These are phyloP conservation scores for Lithophane semibrunnea DNA, from an alignment of 2,888 invertebrate genomes.

Conservation along the genomic window DNA sequence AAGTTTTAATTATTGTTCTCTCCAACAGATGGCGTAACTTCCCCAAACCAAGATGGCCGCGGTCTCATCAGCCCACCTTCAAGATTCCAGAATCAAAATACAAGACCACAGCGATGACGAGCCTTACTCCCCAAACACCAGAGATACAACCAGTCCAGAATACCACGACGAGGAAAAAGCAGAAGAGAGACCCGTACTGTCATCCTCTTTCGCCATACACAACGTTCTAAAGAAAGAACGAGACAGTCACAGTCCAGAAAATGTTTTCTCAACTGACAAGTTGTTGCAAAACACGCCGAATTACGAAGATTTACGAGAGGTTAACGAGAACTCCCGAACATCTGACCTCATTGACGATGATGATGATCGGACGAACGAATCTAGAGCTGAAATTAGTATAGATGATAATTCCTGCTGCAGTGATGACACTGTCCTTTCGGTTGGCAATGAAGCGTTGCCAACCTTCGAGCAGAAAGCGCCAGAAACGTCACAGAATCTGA, in stretches of 20 bases:
- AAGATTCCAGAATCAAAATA: conserved; percentile 83
- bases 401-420: conserved; percentile 92
- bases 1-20: conserved; percentile 29
- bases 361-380: conserved; percentile 72
- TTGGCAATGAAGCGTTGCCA: conserved; percentile 93
- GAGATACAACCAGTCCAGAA: conserved; percentile 85
- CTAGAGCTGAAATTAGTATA: conserved; percentile 85
- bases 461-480: conserved; percentile 77
- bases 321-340: conserved; percentile 74
- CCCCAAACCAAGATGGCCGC: conserved; percentile 83
- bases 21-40: conserved; percentile 85
- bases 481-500: conserved; percentile 81
- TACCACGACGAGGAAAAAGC: conserved; percentile 84
- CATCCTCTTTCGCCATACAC: conserved; percentile 88
- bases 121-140: conserved; percentile 84
- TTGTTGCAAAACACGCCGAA: conserved; percentile 86
- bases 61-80: conserved; percentile 85
- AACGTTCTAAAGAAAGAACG: conserved; percentile 88
- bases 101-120: conserved; percentile 88
- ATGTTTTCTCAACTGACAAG: conserved; percentile 88
- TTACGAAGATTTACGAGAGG: conserved; percentile 77
- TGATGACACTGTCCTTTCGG: conserved; percentile 95
- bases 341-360: conserved; percentile 81
- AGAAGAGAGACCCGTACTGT: conserved; percentile 79
- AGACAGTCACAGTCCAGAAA: conserved; percentile 86